Conservation (phyloP, 2,888 invertebrate species). For the Cryptocephalus moraei region DNA sequence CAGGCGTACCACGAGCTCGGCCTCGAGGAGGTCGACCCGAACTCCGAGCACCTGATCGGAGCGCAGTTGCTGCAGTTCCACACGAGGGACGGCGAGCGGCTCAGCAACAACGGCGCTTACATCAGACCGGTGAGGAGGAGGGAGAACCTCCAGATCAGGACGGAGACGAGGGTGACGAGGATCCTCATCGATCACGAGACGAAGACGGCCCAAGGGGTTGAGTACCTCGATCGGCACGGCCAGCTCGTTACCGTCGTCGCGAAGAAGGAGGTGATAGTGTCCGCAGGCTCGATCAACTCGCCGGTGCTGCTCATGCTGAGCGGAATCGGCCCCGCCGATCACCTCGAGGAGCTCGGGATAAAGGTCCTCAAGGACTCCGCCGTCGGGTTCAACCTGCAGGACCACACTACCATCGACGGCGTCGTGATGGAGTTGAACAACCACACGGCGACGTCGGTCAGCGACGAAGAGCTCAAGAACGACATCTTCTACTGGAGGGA, state of each 20-base stretch:
- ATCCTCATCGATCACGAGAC: slow-evolving; percentile 46
- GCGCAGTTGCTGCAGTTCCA: slow-evolving; percentile 54
- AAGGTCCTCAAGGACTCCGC: slow-evolving; percentile 51
- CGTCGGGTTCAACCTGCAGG: slow-evolving; percentile 66
- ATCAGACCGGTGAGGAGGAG: slow-evolving; percentile 51
- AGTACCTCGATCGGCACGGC: slow-evolving; percentile 32
- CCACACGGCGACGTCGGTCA: slow-evolving; percentile 42
- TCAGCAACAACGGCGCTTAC: slow-evolving; percentile 54
- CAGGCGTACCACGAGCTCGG: slow-evolving; percentile 54
- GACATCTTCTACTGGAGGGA: slow-evolving; percentile 40
- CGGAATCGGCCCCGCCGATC: slow-evolving; percentile 52
- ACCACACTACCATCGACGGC: slow-evolving; percentile 59
- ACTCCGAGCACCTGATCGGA: slow-evolving; percentile 48
- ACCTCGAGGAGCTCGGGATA: slow-evolving; percentile 43
- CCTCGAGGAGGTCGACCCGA: slow-evolving; percentile 47
- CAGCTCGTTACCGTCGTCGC: slow-evolving; percentile 41
- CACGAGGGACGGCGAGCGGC: slow-evolving; percentile 47
- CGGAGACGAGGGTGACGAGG: slow-evolving; percentile 45
- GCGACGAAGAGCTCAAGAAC: slow-evolving; percentile 33
- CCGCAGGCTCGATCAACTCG: slow-evolving; percentile 50
- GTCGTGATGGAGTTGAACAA: slow-evolving; percentile 46
- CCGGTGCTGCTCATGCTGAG: slow-evolving; percentile 56
- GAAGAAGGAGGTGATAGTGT: slow-evolving; percentile 52
- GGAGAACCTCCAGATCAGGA: slow-evolving; percentile 42
- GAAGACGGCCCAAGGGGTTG: slow-evolving; percentile 44